phyloP scores from a whole-genome alignment of 2,888 invertebrate species.

The Monoplex corrugatus region DNA sequence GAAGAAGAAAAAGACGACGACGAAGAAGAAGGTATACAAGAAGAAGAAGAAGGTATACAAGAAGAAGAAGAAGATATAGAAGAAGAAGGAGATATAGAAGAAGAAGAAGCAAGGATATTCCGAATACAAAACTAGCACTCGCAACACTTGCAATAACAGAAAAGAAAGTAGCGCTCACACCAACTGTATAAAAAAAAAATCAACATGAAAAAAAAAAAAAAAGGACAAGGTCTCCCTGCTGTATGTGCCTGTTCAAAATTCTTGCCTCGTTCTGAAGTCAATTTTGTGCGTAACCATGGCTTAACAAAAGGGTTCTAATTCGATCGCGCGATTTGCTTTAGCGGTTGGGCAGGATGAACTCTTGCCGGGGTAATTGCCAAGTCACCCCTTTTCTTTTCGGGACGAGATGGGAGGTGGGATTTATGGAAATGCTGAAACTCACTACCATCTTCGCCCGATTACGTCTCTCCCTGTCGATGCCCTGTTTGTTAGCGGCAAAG shows the following conservation, averaged over 20 bases:
- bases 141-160: no score
- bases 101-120: neutral
- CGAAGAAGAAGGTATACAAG: neutral
- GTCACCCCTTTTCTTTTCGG: neutral
- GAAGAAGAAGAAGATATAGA: neutral
- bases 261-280: conserved; percentile 5
- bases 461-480: neutral
- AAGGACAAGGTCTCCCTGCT: neutral
- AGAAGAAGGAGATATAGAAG: neutral
- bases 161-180: no score
- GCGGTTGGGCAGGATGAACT: conserved; percentile 4
- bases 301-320: conserved; percentile 35
- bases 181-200: no score
- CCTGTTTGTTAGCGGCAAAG: conserved; percentile 40
- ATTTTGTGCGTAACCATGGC: conserved; percentile 29
- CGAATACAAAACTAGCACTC: neutral
- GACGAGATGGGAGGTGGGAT: neutral
- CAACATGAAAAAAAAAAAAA: no score
- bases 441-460: conserved; percentile 17
- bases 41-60: no score
- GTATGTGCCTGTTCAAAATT: neutral
- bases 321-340: conserved; percentile 37
- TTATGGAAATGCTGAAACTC: conserved; percentile 39
- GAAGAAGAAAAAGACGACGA: neutral
- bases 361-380: neutral